A percentile compares a stretch with the other conserved stretches of the same genome.
These are phyloP conservation scores for Cataglyphis albicans DNA, from an alignment of 2,888 invertebrate species.

Conservation along the genomic window DNA sequence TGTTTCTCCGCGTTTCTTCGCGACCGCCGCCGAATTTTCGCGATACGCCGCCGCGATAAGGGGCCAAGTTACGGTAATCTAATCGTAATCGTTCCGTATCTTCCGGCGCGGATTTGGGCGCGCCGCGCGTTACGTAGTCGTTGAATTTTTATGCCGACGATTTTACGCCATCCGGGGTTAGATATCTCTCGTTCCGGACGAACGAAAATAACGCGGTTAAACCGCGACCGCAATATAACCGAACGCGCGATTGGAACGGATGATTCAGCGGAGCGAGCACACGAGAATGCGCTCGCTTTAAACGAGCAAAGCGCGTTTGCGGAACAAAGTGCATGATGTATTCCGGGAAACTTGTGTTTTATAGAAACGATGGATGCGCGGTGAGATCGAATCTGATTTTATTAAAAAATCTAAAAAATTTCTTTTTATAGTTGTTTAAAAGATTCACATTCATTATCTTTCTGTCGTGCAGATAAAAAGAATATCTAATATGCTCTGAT, in stretches of 20 bases:
- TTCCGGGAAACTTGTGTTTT: not conserved
- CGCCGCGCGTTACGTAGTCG: slow-evolving; percentile 14
- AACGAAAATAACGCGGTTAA: slow-evolving; percentile 34
- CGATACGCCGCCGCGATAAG: slow-evolving; percentile 46
- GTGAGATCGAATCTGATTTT: not conserved
- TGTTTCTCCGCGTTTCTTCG: slow-evolving; percentile 20
- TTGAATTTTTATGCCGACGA: slow-evolving; percentile 45
- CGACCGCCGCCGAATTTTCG: slow-evolving; percentile 43
- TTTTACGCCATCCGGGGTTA: slow-evolving; percentile 16
- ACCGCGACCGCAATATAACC: slow-evolving; percentile 9
- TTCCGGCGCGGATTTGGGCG: slow-evolving; percentile 35
- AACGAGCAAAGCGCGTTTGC: not conserved
- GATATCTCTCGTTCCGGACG: slow-evolving; percentile 8
- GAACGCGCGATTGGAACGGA: not conserved
- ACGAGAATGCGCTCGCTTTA: not conserved
- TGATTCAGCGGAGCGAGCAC: not conserved
- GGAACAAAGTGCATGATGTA: not conserved
- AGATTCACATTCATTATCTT: not conserved
- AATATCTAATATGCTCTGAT: not conserved
- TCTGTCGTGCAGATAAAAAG: not conserved
- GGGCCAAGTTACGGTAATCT: slow-evolving; percentile 35
- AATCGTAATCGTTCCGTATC: slow-evolving; percentile 36
- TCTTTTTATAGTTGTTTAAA: not conserved
- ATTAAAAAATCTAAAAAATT: not conserved
- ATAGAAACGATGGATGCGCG: not conserved